Evolutionary conservation across 1,140 invertebrate species (phyloP).

Genomic region (Cotesia typhae): DNA sequence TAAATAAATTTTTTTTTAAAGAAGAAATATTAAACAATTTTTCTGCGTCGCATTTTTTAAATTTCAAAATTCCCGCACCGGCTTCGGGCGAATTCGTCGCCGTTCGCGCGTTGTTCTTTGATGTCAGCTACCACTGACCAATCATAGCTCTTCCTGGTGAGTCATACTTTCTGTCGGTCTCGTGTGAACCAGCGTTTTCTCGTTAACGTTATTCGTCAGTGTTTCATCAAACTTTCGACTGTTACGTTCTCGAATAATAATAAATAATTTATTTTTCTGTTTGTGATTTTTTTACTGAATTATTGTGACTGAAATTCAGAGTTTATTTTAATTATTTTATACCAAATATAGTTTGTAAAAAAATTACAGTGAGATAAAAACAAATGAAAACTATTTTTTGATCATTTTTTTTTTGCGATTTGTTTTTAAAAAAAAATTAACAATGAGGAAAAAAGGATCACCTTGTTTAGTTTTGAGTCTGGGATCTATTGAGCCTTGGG

Average conservation of each 20-base stretch:
- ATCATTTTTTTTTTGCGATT: constrained; percentile 6
- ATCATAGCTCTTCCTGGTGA: constrained; percentile 47
- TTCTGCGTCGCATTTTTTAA: no score
- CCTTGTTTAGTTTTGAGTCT: constrained; percentile 71
- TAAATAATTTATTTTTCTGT: background rate
- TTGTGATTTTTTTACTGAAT: no score
- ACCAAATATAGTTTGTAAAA: background rate
- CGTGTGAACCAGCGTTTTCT: constrained; percentile 44
- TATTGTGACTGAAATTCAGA: no score
- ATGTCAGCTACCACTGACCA: constrained; percentile 51
- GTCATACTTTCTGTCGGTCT: constrained; percentile 50
- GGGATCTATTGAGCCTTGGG: constrained; percentile 67
- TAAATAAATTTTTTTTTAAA: no score
- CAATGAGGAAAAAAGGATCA: constrained; percentile 65
- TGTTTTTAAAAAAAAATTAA: no score
- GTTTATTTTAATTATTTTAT: no score
- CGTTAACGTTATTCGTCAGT: background rate
- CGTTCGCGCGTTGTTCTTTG: constrained; percentile 28
- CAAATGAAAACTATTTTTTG: background rate
- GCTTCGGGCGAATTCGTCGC: background rate
- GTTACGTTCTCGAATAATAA: background rate
- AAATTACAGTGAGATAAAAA: constrained; percentile 12
- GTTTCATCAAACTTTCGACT: background rate
- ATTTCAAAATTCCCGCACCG: background rate
- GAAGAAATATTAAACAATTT: no score